Evolutionary conservation across 1,140 invertebrate species (phyloP), one percentile per base, ranked within the genome.

Genomic region (Yoshiicerus persimilis): DNA sequence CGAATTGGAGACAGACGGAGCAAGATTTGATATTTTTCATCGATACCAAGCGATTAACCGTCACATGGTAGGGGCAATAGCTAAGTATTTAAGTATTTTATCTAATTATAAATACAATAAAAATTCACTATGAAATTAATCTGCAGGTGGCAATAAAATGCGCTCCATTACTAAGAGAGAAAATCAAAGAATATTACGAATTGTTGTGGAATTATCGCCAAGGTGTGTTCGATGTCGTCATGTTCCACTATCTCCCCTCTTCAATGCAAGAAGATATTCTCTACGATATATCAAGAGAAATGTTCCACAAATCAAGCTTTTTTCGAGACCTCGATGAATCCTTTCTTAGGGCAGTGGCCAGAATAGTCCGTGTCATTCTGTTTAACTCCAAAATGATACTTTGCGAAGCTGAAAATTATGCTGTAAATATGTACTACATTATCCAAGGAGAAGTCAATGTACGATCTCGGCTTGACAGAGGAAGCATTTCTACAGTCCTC

Each of bases 381-480:
- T 89, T 87, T 75, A 91, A 87, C 84, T 86, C 90, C 8, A 87
- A 88, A 25, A 91, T 90, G 90, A 88, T 91, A 39, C 36, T 91
- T 36, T 90, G 87, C 66, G 62, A 66, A 56, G 30, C 70, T 16
- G 88, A 88, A 25, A 64, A 20, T 36, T 90, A 89, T 70, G 89
- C 87, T 8, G 87, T 89, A 36, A 83, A 77, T 27, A 87, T 90
- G 86, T 89, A 56, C 64, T 91, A 91, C 86, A 89, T 91, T 41
- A 87, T 91, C 34, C 90, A 91, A 84, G 90, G 90, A 66, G 89
- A 91, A 84, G 87, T 87, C 9, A 70, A 84, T 20, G 87, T 85
- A 8, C 88, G 77, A 84, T 87, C 90, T 4, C 88, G 87, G 27
- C 75, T 88, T n/a, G 66, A 89, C 27, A 34, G 25, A 20, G 32